These are phyloP conservation scores for Plutomurus gul DNA, from an alignment of 1,140 invertebrate species.

Conservation along the genomic window DNA sequence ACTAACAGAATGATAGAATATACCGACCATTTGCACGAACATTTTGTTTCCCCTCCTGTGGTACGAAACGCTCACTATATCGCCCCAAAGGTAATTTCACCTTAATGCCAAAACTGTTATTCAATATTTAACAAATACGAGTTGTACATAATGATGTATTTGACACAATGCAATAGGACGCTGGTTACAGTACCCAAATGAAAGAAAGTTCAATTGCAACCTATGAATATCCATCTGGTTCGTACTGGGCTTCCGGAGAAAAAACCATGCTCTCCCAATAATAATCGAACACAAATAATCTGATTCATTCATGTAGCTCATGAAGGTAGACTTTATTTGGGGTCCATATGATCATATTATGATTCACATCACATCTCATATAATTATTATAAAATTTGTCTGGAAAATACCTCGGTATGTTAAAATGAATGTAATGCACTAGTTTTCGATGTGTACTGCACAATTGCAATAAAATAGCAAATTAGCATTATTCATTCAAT, in stretches of 20 bases:
- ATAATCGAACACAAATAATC: no score
- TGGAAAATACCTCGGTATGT: background rate
- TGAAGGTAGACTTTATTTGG: background rate
- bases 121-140: background rate
- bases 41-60: conserved; percentile 75
- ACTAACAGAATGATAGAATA: conserved; percentile 80
- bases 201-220: conserved; percentile 67
- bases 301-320: no score
- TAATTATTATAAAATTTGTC: background rate
- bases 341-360: background rate
- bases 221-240: conserved; percentile 75
- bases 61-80: conserved; percentile 72
- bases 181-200: conserved; percentile 81
- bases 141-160: background rate
- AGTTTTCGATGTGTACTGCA: no score
- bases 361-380: background rate
- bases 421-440: no score
- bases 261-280: conserved; percentile 15
- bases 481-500: no score
- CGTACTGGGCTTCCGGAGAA: conserved; percentile 65
- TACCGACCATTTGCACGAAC: conserved; percentile 86
- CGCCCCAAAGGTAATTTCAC: conserved; percentile 66
- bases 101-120: background rate
- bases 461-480: no score
- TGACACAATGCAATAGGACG: conserved; percentile 58